Conservation (phyloP, 2,797 vertebrate species). For the Microchirus variegatus region DNA sequence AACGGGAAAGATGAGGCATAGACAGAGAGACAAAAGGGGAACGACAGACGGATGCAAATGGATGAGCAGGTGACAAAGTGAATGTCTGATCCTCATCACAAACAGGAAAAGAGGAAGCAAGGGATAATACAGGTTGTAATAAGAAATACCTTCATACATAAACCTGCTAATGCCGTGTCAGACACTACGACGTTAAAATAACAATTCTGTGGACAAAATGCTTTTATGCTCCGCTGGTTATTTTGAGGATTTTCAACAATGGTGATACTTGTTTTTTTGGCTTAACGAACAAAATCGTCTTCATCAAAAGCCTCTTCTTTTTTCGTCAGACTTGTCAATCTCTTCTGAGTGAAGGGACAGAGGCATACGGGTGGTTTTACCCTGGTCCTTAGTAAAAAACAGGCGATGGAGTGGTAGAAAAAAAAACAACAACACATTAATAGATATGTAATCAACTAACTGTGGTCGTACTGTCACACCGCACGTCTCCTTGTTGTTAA, state of each 20-base stretch:
- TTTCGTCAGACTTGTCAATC: no score
- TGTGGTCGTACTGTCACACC: no score
- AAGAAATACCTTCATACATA: no score
- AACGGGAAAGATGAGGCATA: neutral
- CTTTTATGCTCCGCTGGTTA: no score
- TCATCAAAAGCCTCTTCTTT: neutral
- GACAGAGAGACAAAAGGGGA: neutral
- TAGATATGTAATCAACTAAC: conserved; percentile 17
- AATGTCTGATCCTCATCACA: neutral
- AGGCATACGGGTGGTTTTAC: conserved; percentile 29
- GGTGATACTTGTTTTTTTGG: no score
- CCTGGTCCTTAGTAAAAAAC: conserved; percentile 42
- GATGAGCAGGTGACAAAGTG: conserved; percentile 1
- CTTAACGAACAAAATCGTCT: no score
- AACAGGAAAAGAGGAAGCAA: neutral
- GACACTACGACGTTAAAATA: no score
- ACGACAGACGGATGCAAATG: neutral
- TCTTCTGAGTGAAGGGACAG: conserved; percentile 18
- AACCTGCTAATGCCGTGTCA: no score
- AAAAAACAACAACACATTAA: conserved; percentile 14
- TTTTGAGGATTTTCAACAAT: no score
- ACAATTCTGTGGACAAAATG: no score
- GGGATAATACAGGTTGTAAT: no score
- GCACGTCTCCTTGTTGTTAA: no score
- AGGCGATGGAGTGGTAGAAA: conserved; percentile 23